phyloP scores from a whole-genome alignment of 2,888 invertebrate species.

The Hofmannophila pseudospretella region DNA sequence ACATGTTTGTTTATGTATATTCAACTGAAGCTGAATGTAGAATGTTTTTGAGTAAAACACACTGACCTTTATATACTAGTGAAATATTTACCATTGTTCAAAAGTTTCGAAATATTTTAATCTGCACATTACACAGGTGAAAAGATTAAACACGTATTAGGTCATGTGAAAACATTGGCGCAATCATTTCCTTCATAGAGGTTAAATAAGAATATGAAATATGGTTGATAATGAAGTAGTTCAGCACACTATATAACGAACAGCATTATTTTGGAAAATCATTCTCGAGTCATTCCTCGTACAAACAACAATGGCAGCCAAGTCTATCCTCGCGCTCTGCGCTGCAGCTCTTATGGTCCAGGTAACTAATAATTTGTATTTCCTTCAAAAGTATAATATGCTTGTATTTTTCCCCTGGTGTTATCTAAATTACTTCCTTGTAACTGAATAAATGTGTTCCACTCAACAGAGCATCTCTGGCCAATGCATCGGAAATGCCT shows the following conservation, averaged over 20 bases:
- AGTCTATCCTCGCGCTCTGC: constrained; percentile 11
- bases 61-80: neutral
- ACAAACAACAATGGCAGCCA: constrained; percentile 10
- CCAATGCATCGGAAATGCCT: constrained; percentile 16
- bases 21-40: constrained; percentile 7
- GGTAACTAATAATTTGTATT: too few species aligned
- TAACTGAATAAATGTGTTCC: too few species aligned
- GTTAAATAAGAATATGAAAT: neutral
- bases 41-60: neutral
- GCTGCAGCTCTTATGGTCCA: constrained; percentile 14
- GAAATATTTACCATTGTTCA: too few species aligned
- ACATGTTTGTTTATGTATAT: constrained; percentile 21
- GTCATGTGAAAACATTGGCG: neutral
- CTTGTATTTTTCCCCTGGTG: too few species aligned
- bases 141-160: too few species aligned
- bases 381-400: too few species aligned
- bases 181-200: neutral
- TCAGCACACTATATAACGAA: too few species aligned
- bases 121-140: too few species aligned
- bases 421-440: too few species aligned
- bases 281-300: neutral
- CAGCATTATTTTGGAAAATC: neutral
- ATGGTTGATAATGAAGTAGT: neutral
- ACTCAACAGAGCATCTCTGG: constrained; percentile 24
- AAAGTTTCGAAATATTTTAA: too few species aligned